A percentile compares a stretch with the other conserved stretches of the same genome.
These are phyloP conservation scores for Eurosta solidaginis DNA, from an alignment of 1,140 invertebrate species.

Conservation along the genomic window DNA sequence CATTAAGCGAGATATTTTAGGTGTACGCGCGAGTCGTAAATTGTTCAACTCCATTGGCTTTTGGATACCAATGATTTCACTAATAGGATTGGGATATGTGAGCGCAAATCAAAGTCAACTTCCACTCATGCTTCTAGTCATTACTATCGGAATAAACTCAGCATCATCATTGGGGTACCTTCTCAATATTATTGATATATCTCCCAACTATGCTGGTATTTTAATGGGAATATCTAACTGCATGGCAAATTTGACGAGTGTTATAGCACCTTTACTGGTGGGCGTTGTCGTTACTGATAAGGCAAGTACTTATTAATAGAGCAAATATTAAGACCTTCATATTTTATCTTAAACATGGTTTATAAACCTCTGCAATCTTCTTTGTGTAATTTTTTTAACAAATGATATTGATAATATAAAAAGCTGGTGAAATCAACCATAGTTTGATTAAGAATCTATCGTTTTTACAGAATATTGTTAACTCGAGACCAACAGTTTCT, in stretches of 20 bases:
- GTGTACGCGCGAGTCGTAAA: conserved; percentile 63
- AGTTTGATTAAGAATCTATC: too few relatives aligned
- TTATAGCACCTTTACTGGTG: conserved; percentile 72
- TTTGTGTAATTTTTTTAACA: too few relatives aligned
- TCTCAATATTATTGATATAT: conserved; percentile 74
- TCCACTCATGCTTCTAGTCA: conserved; percentile 67
- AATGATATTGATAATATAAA: too few relatives aligned
- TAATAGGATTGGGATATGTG: conserved; percentile 69
- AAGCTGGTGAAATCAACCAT: too few relatives aligned
- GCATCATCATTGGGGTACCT: conserved; percentile 73
- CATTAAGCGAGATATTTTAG: conserved; percentile 61
- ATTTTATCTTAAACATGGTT: too few relatives aligned
- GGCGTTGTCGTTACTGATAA: conserved; percentile 68
- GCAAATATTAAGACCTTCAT: too few relatives aligned
- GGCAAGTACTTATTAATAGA: conserved; percentile 57
- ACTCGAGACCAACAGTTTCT: too few relatives aligned
- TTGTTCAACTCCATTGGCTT: conserved; percentile 70
- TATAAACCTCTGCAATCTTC: too few relatives aligned
- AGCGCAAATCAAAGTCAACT: conserved; percentile 59
- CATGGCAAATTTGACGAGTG: conserved; percentile 72
- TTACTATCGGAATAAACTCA: conserved; percentile 78
- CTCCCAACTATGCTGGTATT: conserved; percentile 76
- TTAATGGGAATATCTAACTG: conserved; percentile 76
- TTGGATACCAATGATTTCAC: conserved; percentile 66
- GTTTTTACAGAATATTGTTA: too few relatives aligned